phyloP scores from a whole-genome alignment of 2,888 invertebrate species.

The Cacoxenus indagator region DNA sequence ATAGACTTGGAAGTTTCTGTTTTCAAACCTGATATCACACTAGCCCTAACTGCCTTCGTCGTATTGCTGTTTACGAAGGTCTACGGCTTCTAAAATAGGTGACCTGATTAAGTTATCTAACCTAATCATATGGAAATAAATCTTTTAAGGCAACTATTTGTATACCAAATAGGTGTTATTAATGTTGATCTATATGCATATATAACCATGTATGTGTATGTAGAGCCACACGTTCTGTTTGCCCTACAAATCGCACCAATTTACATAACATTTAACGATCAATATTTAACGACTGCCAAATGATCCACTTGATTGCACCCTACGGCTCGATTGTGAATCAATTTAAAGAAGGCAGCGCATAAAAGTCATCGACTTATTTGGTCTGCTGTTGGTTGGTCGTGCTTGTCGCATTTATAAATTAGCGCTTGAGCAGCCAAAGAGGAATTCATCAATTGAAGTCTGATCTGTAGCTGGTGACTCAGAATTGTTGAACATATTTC shows the following conservation, averaged over 20 bases:
- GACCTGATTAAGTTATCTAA: too few relatives aligned
- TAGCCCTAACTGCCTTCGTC: too few relatives aligned
- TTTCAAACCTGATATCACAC: too few relatives aligned
- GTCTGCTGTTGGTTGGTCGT: slow-evolving; percentile 10
- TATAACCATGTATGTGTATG: too few relatives aligned
- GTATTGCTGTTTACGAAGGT: too few relatives aligned
- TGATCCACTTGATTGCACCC: background rate
- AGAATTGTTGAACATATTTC: too few relatives aligned
- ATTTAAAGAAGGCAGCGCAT: slow-evolving; percentile 4
- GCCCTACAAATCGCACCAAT: slow-evolving; percentile 42
- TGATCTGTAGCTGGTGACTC: too few relatives aligned
- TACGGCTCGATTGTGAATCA: background rate
- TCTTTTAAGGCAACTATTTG: slow-evolving; percentile 10
- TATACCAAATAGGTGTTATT: background rate
- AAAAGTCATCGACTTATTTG: slow-evolving; percentile 14
- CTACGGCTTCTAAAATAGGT: too few relatives aligned
- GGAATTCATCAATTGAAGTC: slow-evolving; percentile 31
- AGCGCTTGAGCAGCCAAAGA: background rate
- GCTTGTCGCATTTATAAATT: background rate
- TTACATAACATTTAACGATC: slow-evolving; percentile 52
- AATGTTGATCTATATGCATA: too few relatives aligned
- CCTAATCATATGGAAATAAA: too few relatives aligned
- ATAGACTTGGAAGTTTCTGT: too few relatives aligned
- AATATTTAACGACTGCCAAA: background rate
- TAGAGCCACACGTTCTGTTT: too few relatives aligned